Percentiles rank a stretch among this genome's conserved stretches.
phyloP scores from a whole-genome alignment of 2,113 vertebrate genomes.

The Aptenodytes forsteri region DNA sequence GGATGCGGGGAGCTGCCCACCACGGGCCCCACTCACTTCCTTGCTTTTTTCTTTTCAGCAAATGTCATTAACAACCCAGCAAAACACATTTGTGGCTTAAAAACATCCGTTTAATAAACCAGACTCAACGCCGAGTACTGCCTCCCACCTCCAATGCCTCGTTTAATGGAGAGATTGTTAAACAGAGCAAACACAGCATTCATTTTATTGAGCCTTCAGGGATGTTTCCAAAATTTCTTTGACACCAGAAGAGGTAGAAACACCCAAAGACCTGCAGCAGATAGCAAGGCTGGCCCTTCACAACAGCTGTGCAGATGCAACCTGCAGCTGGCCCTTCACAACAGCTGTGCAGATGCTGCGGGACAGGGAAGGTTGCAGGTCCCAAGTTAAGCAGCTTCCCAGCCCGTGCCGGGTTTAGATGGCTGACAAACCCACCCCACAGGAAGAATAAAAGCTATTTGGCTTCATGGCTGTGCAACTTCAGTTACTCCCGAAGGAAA shows the following conservation, averaged over 20 bases:
- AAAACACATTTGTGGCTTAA: not conserved
- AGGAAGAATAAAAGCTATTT: not conserved
- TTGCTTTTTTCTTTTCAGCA: not conserved
- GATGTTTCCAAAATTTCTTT: not conserved
- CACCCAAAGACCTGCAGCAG: not conserved
- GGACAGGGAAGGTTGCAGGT: not conserved
- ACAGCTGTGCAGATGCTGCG: not conserved
- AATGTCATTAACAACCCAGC: not conserved
- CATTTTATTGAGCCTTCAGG: not conserved
- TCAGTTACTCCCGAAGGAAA: not conserved
- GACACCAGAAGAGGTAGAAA: not conserved
- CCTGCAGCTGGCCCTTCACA: not conserved
- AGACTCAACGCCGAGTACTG: fast-evolving
- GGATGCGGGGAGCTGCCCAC: fast-evolving
- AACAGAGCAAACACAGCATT: not conserved
- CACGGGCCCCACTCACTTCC: fast-evolving
- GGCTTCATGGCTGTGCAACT: not conserved
- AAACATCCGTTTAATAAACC: not conserved
- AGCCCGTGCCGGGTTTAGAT: not conserved
- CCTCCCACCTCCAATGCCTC: not conserved
- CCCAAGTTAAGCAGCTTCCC: not conserved
- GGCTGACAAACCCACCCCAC: not conserved
- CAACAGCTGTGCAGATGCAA: not conserved
- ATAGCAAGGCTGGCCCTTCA: not conserved
- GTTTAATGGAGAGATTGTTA: not conserved